A percentile compares a stretch with the other conserved stretches of the same genome.
These are phyloP conservation scores for Mechanitis messenoides DNA, from an alignment of 2,888 invertebrate species.

Conservation along the genomic window DNA sequence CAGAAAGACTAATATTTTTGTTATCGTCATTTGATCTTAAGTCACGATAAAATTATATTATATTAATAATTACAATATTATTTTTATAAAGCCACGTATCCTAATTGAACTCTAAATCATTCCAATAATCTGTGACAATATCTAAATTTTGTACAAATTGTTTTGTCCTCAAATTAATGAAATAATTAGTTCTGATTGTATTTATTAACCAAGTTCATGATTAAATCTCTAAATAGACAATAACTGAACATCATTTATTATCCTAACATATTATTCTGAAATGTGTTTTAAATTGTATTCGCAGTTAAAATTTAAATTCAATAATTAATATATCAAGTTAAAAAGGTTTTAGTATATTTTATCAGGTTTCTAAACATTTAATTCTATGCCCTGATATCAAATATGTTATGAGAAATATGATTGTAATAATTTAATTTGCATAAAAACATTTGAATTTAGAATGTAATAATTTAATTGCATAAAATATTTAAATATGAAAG, in stretches of 20 bases:
- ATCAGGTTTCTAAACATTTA: too few relatives aligned
- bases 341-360: too few relatives aligned
- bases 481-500: too few relatives aligned
- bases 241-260: conserved; percentile 10
- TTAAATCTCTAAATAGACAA: conserved; percentile 15
- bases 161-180: conserved; percentile 12
- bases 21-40: too few relatives aligned
- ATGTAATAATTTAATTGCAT: too few relatives aligned
- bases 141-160: background rate
- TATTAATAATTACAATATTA: background rate
- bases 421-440: too few relatives aligned
- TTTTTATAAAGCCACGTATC: background rate
- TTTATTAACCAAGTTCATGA: conserved; percentile 12
- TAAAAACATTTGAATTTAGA: too few relatives aligned
- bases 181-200: conserved; percentile 13
- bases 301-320: background rate
- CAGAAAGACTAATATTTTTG: too few relatives aligned
- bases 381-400: too few relatives aligned
- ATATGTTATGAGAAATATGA: too few relatives aligned
- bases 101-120: background rate
- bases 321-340: too few relatives aligned
- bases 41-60: background rate
- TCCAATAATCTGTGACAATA: background rate
- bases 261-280: conserved; percentile 10
- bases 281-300: conserved; percentile 1